A percentile compares a stretch with the other conserved stretches of the same genome.
phyloP scores from a whole-genome alignment of 2,888 invertebrate species.

The Bembecia ichneumoniformis region DNA sequence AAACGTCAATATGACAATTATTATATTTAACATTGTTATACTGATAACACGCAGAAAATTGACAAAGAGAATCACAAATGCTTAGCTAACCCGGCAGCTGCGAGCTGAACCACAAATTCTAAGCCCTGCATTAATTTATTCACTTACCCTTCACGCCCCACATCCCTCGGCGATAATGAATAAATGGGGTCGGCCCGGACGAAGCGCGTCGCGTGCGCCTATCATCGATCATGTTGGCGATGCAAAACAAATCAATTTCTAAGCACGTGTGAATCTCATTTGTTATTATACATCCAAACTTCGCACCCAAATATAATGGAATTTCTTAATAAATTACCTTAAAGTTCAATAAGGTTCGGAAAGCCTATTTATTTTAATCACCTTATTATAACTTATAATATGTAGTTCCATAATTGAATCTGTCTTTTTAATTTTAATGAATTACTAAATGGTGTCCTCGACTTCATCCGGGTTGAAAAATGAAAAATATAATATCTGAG shows the following conservation, averaged over 20 bases:
- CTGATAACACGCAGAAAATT: slow-evolving; percentile 1
- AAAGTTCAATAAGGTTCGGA: neutral
- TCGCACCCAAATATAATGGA: neutral
- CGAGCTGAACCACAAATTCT: slow-evolving; percentile 35
- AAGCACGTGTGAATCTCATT: slow-evolving; percentile 29
- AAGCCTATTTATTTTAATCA: too few species aligned
- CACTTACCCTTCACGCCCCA: slow-evolving; percentile 68
- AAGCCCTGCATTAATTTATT: slow-evolving; percentile 55
- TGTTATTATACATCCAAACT: neutral
- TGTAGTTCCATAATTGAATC: too few species aligned
- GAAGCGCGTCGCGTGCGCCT: slow-evolving; percentile 38
- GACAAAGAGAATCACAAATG: slow-evolving; percentile 21
- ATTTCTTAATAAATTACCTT: neutral
- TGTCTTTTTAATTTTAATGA: too few species aligned
- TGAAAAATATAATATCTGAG: too few species aligned
- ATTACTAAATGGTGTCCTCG: too few species aligned
- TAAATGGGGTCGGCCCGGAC: slow-evolving; percentile 28
- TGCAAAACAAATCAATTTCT: slow-evolving; percentile 59
- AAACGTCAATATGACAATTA: too few species aligned
- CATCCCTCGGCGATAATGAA: slow-evolving; percentile 31
- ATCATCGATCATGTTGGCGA: slow-evolving; percentile 48
- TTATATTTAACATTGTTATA: slow-evolving; percentile 1
- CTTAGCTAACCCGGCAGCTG: slow-evolving; percentile 40
- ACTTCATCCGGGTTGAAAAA: too few species aligned
- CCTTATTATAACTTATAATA: too few species aligned